Percentiles rank a stretch among this genome's conserved stretches.
Conservation (phyloP, 2,888 invertebrate genomes). For the Stenchaetothrips biformis region DNA sequence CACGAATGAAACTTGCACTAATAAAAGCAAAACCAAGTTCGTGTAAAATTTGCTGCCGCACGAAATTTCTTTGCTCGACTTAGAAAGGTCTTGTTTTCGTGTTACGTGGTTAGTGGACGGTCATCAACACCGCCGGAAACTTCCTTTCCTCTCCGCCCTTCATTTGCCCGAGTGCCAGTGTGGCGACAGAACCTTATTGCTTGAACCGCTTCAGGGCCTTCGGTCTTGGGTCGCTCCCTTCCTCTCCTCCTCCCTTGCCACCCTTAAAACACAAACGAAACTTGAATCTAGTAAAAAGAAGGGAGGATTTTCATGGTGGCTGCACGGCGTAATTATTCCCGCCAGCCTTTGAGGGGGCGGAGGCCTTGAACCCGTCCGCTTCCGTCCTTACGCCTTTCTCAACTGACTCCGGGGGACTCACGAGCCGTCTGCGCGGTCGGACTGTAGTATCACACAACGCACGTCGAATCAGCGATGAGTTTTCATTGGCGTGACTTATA, state of each 20-base stretch:
- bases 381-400: not conserved
- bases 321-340: not conserved
- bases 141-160: conserved; percentile 1
- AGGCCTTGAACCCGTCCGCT: not conserved
- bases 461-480: too few species aligned
- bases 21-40: too few species aligned
- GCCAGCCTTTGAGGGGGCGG: not conserved
- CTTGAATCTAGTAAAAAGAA: conserved; percentile 15
- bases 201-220: not conserved
- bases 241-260: not conserved
- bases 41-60: too few species aligned
- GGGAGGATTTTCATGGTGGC: conserved; percentile 15
- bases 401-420: not conserved
- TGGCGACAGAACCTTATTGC: not conserved
- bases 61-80: too few species aligned
- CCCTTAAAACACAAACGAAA: conserved; percentile 20
- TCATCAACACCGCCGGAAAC: not conserved
- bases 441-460: too few species aligned
- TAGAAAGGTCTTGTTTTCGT: too few species aligned
- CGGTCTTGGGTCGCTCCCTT: too few species aligned
- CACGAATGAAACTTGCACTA: too few species aligned
- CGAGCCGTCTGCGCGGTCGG: too few species aligned
- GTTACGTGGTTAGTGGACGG: too few species aligned
- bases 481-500: too few species aligned
- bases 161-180: not conserved